Base-by-base conservation (phyloP, 1,140 invertebrate species). In the Parasteatoda tepidariorum region DNA sequence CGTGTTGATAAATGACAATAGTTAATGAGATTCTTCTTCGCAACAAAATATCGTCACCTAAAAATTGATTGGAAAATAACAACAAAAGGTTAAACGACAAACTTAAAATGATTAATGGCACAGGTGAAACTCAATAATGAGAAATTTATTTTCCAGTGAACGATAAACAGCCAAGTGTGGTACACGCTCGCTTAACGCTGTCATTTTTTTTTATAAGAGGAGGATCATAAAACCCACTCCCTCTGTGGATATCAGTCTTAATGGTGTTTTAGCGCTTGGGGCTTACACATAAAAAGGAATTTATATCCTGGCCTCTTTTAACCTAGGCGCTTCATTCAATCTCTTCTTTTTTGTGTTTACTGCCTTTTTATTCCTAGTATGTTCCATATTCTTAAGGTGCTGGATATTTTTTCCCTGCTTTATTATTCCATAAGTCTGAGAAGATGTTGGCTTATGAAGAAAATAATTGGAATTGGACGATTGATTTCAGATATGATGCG, bases 291-390 rank as follows among this genome's bases (percentile, higher is more conserved):
- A 74, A 74, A 74, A 73, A 74, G 30, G 57, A 74, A 74, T 74
- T 74, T 34, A 59, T 71, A 71, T 41, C 24, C 48, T n/a, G n/a
- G n/a, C 68, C 55, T 71, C 57, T 59, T 71, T 71, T 71, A 71
- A 71, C 68, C 68, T 30, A 7, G 38, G 6, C 48, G 26, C 28
- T 38, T 9, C 4, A 24, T 54, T 26, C 48, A 30, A 28, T 26
- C 41, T 15, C 31, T 54, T 28, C 28, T 5, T 7, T 71, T 13
- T 59, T 59, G 11, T 71, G 34, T 71, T 71, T 38, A 28, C 34
- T 7, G 3, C 30, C n/a, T 26, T 7, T 54, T 48, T 48, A 18
- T 48, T 48, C 38, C 38, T 48, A 0, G 1, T 9, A 48, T 18
- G 38, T 18, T 18, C 1, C 9, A 9, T 48, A 9, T 48, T 48